Conservation (phyloP, 2,797 vertebrate genomes). For the Huso huso region DNA sequence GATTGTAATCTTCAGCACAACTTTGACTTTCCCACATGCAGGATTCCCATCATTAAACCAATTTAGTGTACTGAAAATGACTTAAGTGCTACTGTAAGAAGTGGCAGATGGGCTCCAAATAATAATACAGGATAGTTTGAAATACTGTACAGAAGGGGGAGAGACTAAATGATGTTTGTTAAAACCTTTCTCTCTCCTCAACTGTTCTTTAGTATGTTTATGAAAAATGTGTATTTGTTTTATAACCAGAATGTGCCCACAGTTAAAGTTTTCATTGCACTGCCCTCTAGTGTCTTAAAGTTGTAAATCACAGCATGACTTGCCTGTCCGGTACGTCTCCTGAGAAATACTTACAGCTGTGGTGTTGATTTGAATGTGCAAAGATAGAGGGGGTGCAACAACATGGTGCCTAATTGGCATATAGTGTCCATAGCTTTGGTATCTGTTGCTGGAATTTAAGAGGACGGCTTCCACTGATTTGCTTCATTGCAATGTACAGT, state of each 20-base stretch:
- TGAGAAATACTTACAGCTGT: neutral
- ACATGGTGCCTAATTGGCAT: neutral
- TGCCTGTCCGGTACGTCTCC: neutral
- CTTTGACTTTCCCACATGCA: too few relatives aligned
- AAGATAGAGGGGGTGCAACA: neutral
- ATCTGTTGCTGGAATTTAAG: neutral
- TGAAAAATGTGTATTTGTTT: neutral
- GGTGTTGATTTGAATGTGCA: neutral
- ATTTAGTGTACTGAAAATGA: too few relatives aligned
- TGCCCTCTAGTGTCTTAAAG: conserved; percentile 5
- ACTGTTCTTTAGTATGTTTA: neutral
- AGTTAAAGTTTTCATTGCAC: neutral
- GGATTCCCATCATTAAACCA: too few relatives aligned
- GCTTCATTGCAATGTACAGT: conserved; percentile 21
- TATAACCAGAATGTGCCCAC: too few relatives aligned
- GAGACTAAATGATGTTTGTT: neutral
- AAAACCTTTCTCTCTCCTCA: neutral
- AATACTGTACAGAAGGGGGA: neutral
- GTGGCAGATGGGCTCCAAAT: too few relatives aligned
- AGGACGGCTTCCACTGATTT: neutral
- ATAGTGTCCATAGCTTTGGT: neutral
- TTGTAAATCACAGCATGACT: neutral
- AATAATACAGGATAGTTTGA: neutral
- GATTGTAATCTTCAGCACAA: too few relatives aligned
- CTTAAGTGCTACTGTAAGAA: too few relatives aligned